A percentile compares a stretch with the other conserved stretches of the same genome.
Conservation (phyloP, 2,113 vertebrate species). For the Rynchops niger region DNA sequence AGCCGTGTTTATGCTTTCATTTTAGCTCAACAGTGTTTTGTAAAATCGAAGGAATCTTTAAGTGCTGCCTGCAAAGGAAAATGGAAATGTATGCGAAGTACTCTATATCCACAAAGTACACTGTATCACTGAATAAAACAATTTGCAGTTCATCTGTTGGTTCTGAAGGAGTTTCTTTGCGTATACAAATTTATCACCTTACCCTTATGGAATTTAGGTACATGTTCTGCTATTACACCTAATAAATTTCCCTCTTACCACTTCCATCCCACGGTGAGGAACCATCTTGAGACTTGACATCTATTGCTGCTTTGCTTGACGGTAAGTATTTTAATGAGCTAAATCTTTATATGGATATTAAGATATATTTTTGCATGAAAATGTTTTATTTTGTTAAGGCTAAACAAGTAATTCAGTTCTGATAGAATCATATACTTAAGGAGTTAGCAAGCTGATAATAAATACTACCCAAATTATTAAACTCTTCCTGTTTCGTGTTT, state of each 20-base stretch:
- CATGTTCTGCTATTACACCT: background rate
- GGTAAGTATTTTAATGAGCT: background rate
- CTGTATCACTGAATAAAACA: conserved; percentile 35
- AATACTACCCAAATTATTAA: background rate
- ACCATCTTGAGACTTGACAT: background rate
- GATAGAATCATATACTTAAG: background rate
- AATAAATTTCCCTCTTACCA: background rate
- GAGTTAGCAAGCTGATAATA: background rate
- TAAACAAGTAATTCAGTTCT: background rate
- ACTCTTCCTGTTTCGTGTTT: background rate
- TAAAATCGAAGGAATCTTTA: background rate
- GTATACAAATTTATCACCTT: background rate
- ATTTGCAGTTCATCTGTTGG: background rate
- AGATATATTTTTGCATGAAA: background rate
- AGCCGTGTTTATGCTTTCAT: background rate
- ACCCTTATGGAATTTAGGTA: background rate
- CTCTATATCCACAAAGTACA: background rate
- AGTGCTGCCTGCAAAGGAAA: conserved; percentile 22
- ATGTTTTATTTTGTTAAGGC: background rate
- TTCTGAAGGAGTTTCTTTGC: background rate
- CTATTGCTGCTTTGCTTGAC: background rate
- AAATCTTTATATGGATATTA: background rate
- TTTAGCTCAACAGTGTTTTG: background rate
- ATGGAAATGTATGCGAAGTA: conserved; percentile 5
- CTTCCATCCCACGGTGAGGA: background rate